phyloP scores from a whole-genome alignment of 2,888 invertebrate genomes.

The Deilephila porcellus region DNA sequence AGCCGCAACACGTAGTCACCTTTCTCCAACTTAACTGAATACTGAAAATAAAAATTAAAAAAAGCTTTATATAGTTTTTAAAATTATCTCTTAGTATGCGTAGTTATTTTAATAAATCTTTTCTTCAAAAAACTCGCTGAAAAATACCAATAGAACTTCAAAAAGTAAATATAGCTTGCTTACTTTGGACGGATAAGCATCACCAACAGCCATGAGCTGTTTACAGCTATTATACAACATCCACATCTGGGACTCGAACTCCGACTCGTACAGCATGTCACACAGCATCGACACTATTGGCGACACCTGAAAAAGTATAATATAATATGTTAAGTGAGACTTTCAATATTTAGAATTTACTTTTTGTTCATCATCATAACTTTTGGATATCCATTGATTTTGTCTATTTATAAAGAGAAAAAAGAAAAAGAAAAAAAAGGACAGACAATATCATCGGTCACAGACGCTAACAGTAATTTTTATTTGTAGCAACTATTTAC shows the following conservation, averaged over 20 bases:
- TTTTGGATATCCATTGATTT: too few species aligned
- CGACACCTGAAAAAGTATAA: slow-evolving; percentile 69
- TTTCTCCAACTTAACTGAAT: slow-evolving; percentile 95
- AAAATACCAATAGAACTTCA: too few species aligned
- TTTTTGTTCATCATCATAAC: too few species aligned
- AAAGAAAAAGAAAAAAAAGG: too few species aligned
- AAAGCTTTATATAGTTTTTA: too few species aligned
- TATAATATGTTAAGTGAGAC: too few species aligned
- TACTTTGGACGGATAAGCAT: slow-evolving; percentile 94
- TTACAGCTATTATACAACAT: slow-evolving; percentile 97
- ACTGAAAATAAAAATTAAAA: slow-evolving; percentile 79
- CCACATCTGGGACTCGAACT: slow-evolving; percentile 98
- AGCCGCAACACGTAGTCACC: slow-evolving; percentile 96
- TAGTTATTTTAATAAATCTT: background rate
- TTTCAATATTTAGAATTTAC: too few species aligned
- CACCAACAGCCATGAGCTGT: slow-evolving; percentile 92
- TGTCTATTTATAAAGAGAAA: too few species aligned
- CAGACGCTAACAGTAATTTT: too few species aligned
- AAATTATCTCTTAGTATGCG: too few species aligned
- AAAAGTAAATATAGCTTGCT: slow-evolving; percentile 31
- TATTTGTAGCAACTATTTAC: too few species aligned
- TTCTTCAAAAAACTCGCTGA: background rate
- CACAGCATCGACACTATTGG: slow-evolving; percentile 92
- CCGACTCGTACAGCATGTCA: slow-evolving; percentile 96
- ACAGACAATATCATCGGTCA: too few species aligned